Evolutionary conservation across 2,797 vertebrate species (phyloP).

Genomic region (Lacerta viridis): DNA sequence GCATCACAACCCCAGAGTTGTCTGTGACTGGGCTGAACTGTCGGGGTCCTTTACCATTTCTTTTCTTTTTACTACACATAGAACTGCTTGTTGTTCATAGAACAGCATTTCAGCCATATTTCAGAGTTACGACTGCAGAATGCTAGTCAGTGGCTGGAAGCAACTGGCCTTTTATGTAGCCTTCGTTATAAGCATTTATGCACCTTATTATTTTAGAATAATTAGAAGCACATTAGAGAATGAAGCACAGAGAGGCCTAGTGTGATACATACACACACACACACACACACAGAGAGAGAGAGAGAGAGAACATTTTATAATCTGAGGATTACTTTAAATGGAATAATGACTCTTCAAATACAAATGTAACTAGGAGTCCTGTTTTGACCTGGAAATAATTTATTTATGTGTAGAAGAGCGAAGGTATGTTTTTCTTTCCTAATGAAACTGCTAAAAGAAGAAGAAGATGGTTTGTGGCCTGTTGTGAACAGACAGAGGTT

Average conservation of each 20-base stretch:
- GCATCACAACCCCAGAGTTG: too few species aligned
- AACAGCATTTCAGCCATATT: not conserved
- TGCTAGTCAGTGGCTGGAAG: not conserved
- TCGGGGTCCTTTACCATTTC: too few species aligned
- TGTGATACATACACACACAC: not conserved
- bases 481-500: conserved; percentile 7
- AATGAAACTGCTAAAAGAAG: not conserved
- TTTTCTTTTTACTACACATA: not conserved
- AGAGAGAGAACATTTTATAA: not conserved
- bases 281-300: too few species aligned
- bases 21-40: too few species aligned
- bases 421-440: not conserved
- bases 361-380: not conserved
- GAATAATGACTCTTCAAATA: not conserved
- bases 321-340: not conserved
- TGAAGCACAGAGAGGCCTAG: not conserved
- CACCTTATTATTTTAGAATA: conserved; percentile 10
- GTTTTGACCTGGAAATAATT: not conserved
- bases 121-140: not conserved
- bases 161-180: not conserved
- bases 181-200: not conserved
- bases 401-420: not conserved
- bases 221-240: not conserved
- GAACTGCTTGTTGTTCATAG: not conserved
- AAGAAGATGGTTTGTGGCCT: not conserved